phyloP scores from a whole-genome alignment of 2,888 invertebrate species.

The Stomorhina lunata region DNA sequence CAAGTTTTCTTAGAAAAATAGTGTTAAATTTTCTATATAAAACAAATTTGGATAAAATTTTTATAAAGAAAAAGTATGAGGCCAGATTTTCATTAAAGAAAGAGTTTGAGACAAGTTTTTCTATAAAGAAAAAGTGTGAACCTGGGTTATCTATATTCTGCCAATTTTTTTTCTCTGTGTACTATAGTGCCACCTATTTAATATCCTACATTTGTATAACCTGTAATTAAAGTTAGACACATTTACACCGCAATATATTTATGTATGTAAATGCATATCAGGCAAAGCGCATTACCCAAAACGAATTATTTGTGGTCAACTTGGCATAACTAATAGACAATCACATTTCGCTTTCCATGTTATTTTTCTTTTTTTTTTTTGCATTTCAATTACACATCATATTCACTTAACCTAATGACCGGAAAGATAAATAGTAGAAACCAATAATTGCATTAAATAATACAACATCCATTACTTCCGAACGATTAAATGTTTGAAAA shows the following conservation, averaged over 20 bases:
- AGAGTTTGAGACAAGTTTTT: no score
- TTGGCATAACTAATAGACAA: slow-evolving; percentile 15
- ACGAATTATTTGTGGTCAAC: slow-evolving; percentile 7
- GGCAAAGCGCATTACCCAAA: not conserved
- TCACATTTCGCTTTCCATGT: slow-evolving; percentile 8
- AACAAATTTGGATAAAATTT: no score
- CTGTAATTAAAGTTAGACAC: not conserved
- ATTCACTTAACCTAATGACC: slow-evolving; percentile 53
- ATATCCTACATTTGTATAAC: no score
- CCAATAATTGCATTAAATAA: slow-evolving; percentile 60
- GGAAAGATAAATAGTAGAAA: slow-evolving; percentile 60
- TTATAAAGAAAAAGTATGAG: no score
- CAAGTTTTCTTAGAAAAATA: no score
- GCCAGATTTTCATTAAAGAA: no score
- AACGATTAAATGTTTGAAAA: slow-evolving; percentile 47
- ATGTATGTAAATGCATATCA: not conserved
- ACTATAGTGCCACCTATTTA: no score
- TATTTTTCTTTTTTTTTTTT: not conserved
- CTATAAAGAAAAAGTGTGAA: no score
- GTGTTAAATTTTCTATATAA: no score
- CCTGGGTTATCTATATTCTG: no score
- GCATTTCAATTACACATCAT: slow-evolving; percentile 19
- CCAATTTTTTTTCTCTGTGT: no score
- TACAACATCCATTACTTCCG: slow-evolving; percentile 53
- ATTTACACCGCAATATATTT: not conserved